phyloP scores from a whole-genome alignment of 2,797 vertebrate species.

The Okamejei kenojei region DNA sequence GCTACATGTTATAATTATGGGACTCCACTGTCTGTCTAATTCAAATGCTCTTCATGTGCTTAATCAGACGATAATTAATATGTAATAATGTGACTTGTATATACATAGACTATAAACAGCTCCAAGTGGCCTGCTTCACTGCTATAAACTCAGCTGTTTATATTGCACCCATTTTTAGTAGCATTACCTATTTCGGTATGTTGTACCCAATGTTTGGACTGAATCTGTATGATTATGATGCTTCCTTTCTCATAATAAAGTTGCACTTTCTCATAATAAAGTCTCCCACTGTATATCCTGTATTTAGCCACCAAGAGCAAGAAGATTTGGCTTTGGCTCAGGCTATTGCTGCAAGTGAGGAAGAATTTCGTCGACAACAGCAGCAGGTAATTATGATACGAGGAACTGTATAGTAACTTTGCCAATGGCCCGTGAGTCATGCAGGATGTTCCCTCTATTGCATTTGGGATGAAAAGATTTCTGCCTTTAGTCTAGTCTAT shows the following conservation, averaged over 20 bases:
- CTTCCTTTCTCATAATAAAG: neutral
- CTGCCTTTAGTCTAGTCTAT: neutral
- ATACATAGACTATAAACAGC: no score
- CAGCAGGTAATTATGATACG: constrained; percentile 49
- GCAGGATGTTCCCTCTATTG: neutral
- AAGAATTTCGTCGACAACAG: constrained; percentile 67
- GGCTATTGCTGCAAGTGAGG: constrained; percentile 71
- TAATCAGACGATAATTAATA: constrained; percentile 1
- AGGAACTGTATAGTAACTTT: constrained; percentile 21
- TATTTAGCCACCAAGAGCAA: constrained; percentile 67
- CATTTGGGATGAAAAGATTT: neutral
- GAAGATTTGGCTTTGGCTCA: constrained; percentile 74
- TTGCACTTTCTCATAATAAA: neutral
- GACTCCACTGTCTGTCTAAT: neutral
- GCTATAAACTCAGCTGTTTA: neutral
- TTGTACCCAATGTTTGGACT: neutral
- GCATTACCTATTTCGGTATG: neutral
- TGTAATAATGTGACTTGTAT: neutral
- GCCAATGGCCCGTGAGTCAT: neutral
- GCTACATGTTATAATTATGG: neutral
- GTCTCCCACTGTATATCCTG: constrained; percentile 37
- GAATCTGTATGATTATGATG: neutral
- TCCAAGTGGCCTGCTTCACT: neutral
- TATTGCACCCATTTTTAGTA: neutral
- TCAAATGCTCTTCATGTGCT: neutral